Percentiles rank a stretch among this genome's conserved stretches.
Conservation (phyloP, 2,797 vertebrate species). For the Enteromius unitaeniatus region DNA sequence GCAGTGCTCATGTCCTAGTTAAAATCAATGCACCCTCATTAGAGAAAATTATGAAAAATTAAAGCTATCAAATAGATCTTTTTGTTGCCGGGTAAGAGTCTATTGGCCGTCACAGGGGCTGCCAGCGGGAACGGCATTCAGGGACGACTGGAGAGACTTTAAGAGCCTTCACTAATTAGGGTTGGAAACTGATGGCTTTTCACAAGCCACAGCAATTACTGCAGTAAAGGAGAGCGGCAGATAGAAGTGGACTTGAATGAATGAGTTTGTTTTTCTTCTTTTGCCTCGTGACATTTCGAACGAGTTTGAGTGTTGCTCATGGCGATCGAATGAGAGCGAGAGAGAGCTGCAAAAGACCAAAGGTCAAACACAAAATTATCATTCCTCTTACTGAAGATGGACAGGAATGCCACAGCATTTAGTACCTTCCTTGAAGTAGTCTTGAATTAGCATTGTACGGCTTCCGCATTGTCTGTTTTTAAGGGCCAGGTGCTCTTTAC, state of each 20-base stretch:
- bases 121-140: constrained; percentile 84
- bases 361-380: constrained; percentile 52
- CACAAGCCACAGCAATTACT: constrained; percentile 89
- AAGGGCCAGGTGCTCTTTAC: constrained; percentile 48
- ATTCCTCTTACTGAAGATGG: constrained; percentile 38
- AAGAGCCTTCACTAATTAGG: constrained; percentile 92
- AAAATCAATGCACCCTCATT: constrained; percentile 89
- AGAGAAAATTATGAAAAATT: constrained; percentile 89
- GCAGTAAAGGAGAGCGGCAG: constrained; percentile 64
- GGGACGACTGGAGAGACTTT: constrained; percentile 89
- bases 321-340: constrained; percentile 48
- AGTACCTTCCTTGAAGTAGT: constrained; percentile 35
- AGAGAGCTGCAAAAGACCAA: constrained; percentile 45
- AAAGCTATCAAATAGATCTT: constrained; percentile 85
- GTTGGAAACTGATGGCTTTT: constrained; percentile 92
- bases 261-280: constrained; percentile 60
- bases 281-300: constrained; percentile 57
- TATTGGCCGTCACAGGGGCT: constrained; percentile 81
- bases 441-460: constrained; percentile 46
- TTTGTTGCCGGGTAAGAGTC: constrained; percentile 86
- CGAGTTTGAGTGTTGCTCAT: constrained; percentile 54
- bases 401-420: constrained; percentile 46
- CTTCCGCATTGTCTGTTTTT: constrained; percentile 34
- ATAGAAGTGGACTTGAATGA: constrained; percentile 61
- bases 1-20: constrained; percentile 78